Base-by-base conservation (phyloP, 2,797 vertebrate species). In the Megaceryle alcyon region DNA sequence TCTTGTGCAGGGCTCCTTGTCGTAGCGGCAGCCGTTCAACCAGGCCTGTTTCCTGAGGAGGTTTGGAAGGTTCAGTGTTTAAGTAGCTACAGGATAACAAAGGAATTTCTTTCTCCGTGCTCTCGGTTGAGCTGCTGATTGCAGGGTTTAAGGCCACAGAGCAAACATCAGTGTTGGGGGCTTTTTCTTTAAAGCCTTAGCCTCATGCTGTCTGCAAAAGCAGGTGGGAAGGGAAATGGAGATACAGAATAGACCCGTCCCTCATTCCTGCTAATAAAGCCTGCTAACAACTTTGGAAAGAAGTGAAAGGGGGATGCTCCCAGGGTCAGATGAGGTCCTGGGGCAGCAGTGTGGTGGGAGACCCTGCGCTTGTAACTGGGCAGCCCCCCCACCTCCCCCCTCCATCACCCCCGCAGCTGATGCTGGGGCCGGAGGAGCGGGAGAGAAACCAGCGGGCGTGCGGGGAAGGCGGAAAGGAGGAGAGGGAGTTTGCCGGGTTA, bases 401-500 rank as follows among this genome's bases (percentile, higher is more conserved):
- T 70, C 20, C 64, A 33, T 85, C 71, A 12, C 65, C 57, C 57
- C 57, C 6, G 6, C 14, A 10, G 68, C 63, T 75, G 76, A 22
- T 8, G 2, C 28, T 9, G 10, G 85, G 72, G 65, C 84, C 65
- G 49, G 44, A 85, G n/a, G 41, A 81, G 59, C 6, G 3, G 77
- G 39, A 44, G 6, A 9, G 54, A 66, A 56, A 49, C 29, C 63
- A 28, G 70, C 15, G 41, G 71, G 76, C 11, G 1, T 66, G 68
- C 4, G 0, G 43, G 82, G 80, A 54, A 83, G 86, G 81, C 0
- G 0, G 54, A 75, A 59, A 35, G 31, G 61, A 72, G 77, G 72
- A 79, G 76, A 82, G 41, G 64, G 94, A 91, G 59, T 94, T 82
- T 15, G 26, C 88, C 73, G 93, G 86, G 85, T 97, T 96, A 93